Conservation (phyloP, 2,113 vertebrate species). For the Ornithorhynchus anatinus region DNA sequence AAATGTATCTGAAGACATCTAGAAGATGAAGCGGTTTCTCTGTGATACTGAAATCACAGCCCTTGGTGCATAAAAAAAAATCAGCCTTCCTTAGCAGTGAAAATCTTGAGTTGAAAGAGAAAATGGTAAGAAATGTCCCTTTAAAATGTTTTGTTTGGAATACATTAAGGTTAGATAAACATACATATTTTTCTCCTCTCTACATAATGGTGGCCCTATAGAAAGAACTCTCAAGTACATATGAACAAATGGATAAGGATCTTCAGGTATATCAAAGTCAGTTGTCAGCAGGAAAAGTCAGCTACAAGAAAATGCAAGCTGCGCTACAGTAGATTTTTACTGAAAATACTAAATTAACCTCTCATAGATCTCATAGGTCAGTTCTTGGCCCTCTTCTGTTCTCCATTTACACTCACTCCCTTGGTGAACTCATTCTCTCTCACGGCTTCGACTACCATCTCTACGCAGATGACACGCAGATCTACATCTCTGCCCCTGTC, state of each 20-base stretch:
- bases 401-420: too few species aligned
- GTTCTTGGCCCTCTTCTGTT: too few species aligned
- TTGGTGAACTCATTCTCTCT: too few species aligned
- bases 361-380: too few species aligned
- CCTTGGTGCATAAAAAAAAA: constrained; percentile 87
- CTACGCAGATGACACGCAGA: too few species aligned
- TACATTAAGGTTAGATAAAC: not conserved
- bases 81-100: constrained; percentile 86
- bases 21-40: constrained; percentile 80
- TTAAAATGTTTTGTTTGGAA: too few species aligned
- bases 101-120: constrained; percentile 82
- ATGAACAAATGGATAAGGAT: constrained; percentile 77
- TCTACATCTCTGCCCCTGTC: too few species aligned
- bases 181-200: not conserved
- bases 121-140: constrained; percentile 77
- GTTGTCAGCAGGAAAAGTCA: constrained; percentile 75
- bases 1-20: constrained; percentile 78
- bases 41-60: constrained; percentile 82
- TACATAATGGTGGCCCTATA: constrained; percentile 51
- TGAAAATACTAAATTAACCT: constrained; percentile 84
- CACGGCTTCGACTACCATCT: too few species aligned
- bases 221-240: constrained; percentile 65
- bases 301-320: constrained; percentile 78
- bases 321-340: constrained; percentile 81
- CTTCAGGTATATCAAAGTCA: constrained; percentile 67